phyloP scores from a whole-genome alignment of 2,888 invertebrate genomes.

The Epirrhoe alternata region DNA sequence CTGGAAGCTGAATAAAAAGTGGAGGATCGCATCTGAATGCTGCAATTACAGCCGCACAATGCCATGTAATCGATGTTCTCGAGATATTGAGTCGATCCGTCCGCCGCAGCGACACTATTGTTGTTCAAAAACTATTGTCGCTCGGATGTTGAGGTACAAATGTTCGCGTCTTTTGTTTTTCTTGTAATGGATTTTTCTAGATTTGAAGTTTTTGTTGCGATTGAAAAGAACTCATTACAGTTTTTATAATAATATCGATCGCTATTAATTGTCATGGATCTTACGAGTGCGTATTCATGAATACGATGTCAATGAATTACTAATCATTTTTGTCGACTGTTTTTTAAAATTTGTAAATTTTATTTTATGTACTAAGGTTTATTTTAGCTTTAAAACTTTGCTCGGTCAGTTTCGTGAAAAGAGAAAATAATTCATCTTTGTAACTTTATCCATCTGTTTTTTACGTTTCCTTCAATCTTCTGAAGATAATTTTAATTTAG shows the following conservation, averaged over 20 bases:
- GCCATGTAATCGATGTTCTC: constrained; percentile 40
- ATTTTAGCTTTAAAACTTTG: background rate
- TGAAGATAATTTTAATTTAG: constrained; percentile 13
- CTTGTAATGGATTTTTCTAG: constrained; percentile 1
- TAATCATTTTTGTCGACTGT: no score
- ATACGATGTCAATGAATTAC: no score
- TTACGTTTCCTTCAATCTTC: background rate
- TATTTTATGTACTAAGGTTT: no score
- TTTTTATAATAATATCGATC: no score
- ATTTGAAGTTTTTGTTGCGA: background rate
- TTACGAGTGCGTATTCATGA: no score
- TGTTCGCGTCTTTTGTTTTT: constrained; percentile 3
- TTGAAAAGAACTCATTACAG: background rate
- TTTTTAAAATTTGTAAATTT: no score
- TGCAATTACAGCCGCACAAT: constrained; percentile 42
- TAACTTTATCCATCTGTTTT: background rate
- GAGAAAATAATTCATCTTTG: background rate
- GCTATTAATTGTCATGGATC: no score
- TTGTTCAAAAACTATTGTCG: constrained; percentile 30
- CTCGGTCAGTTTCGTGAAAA: background rate
- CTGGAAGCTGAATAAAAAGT: constrained; percentile 15
- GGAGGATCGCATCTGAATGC: constrained; percentile 30
- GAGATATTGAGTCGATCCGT: constrained; percentile 38
- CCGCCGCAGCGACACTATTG: constrained; percentile 35
- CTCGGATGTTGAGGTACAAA: constrained; percentile 4